Percentiles rank a stretch among this genome's conserved stretches.
Evolutionary conservation across 2,888 invertebrate genomes (phyloP).

Genomic region (Heteromurus nitidus): DNA sequence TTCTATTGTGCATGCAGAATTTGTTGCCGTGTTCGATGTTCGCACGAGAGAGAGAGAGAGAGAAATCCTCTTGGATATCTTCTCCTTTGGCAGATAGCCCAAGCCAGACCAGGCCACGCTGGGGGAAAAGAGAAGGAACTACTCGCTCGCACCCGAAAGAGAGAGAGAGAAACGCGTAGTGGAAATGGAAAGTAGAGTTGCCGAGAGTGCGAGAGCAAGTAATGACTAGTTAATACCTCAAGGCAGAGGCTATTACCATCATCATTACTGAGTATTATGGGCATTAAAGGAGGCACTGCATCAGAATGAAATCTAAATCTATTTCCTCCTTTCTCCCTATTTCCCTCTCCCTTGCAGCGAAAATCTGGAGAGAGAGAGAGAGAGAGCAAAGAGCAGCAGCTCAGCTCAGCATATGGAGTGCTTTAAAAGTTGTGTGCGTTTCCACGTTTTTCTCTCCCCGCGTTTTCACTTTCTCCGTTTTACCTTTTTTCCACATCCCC

Average conservation of each 20-base stretch:
- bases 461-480: no score
- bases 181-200: neutral
- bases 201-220: conserved; percentile 34
- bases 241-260: conserved; percentile 62
- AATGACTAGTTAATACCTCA: conserved; percentile 64
- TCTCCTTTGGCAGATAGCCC: no score
- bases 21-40: no score
- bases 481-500: neutral
- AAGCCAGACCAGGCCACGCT: no score
- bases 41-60: neutral
- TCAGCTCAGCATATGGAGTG: neutral
- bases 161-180: no score
- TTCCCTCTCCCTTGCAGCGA: conserved; percentile 5
- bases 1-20: neutral
- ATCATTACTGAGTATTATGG: conserved; percentile 57
- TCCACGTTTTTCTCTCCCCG: neutral
- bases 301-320: conserved; percentile 46
- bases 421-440: neutral
- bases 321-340: conserved; percentile 38
- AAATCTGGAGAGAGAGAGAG: neutral
- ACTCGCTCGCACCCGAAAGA: no score
- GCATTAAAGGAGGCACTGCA: conserved; percentile 48
- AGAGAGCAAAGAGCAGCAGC: neutral
- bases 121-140: no score
- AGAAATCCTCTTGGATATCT: no score